Base-by-base conservation (phyloP, 2,797 vertebrate genomes). In the Babyrousa celebensis region DNA sequence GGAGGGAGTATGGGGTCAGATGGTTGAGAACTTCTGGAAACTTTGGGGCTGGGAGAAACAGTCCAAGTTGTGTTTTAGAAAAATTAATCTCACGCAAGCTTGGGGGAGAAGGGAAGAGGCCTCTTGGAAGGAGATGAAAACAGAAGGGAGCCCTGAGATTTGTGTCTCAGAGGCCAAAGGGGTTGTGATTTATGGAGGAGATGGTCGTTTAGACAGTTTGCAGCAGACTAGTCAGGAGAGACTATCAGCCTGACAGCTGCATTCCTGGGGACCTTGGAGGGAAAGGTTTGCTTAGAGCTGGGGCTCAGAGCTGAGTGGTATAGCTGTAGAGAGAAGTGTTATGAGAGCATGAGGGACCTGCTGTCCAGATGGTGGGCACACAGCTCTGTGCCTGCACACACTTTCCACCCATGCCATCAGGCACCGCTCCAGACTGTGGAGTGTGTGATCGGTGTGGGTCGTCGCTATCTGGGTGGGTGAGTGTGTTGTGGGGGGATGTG, bases 41-140 rank as follows among this genome's bases (percentile, higher is more conserved):
- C 65, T n/a, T 20, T 27, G 63, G 27, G 40, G 16, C 70, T 40
- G 8, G 16, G 88, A 82, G 32, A 68, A 43, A 40, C 8, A 17
- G 32, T 77, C 74, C 60, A 40, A 54, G 62, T 21, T 58, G n/a
- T 72, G 21, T 40, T 92, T 89, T 63, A 80, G 77, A 65, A 90
- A 83, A 92, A 84, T 21, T 25, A 79, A 60, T 60, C 27, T 95
- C 54, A 89, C 25, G 16, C 25, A n/a, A 63, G 67, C 88, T 80
- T 78, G 14, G 43, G 6, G 12, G n/a, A 40, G 58, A 54, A 83
- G 60, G 62, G 67, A 43, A 78, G 40, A 82, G 12, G 14, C 12
- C 68, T 54, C 21, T 36, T 12, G 75, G 43, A 84, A 87, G 71
- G 62, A 85, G 63, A 71, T 32, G 15, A 14, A 15, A 90, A 43